Evolutionary conservation across 2,888 invertebrate genomes (phyloP), one percentile per base, ranked within the genome.

Genomic region (Xanthorhoe spadicearia): DNA sequence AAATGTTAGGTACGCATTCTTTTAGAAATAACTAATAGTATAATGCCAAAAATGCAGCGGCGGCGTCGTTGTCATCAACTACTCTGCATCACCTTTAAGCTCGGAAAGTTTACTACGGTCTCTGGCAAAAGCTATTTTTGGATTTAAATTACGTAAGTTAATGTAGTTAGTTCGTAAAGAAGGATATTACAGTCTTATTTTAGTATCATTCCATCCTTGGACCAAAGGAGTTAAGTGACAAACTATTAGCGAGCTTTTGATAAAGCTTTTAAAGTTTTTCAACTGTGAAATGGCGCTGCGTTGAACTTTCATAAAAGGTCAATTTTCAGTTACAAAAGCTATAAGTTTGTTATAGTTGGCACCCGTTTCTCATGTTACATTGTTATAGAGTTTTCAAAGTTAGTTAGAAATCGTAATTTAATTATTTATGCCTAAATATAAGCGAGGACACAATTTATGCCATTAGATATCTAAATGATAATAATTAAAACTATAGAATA

Each of bases 241-340:
- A 38, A 8, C 59, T 51, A 59, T 59, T 59, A 59, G 50, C 19
- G 10, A 58, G 59, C 59, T 43, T 57, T 38, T 51, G 59, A 23
- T 51, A 6, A 28, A 57, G 48, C 56, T 57, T 57, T 48, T 28
- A 51, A 52, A 38, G 43, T 51, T 23, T 59, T 51, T 23, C 35
- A 38, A 59, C 51, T 43, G 59, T 51, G 13, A 52, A 59, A 51
- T 57, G 38, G 51, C 58, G 32, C 18, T 58, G 19, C 8, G 50
- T 32, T 35, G 18, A 50, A 51, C 35, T 49, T 58, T 58, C 35
- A 59, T 51, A 50, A 51, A 59, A 51, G 19, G 51, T 19, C 17
- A 18, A 50, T 51, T 59, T 59, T 17, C 23, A 10, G 51, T 48
- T 46, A 23, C 38, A 51, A 35, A 59, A 51, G 50, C 15, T 38